Conservation (phyloP, 1,140 invertebrate genomes). For the Ceratina calcarata region DNA sequence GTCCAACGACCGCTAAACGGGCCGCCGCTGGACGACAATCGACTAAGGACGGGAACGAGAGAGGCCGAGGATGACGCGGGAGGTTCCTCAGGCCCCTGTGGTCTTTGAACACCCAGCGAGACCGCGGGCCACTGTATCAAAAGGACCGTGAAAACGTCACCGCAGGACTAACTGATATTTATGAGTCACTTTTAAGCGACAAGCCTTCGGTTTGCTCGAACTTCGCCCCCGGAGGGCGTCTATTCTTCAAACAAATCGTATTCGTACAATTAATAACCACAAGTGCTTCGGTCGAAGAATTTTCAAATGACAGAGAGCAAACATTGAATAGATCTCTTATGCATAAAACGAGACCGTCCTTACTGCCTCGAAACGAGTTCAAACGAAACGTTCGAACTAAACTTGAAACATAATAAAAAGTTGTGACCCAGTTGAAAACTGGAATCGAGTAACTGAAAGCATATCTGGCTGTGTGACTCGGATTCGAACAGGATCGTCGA, state of each 20-base stretch:
- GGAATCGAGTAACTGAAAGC: neutral
- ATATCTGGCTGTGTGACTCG: neutral
- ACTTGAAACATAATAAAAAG: too few species aligned
- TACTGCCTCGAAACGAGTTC: too few species aligned
- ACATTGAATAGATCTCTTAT: too few species aligned
- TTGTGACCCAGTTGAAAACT: neutral
- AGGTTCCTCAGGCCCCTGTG: constrained; percentile 8
- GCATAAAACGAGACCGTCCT: too few species aligned
- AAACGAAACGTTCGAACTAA: too few species aligned
- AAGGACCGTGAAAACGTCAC: constrained; percentile 55
- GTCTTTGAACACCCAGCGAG: constrained; percentile 49
- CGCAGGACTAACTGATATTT: constrained; percentile 59
- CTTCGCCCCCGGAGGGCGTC: neutral
- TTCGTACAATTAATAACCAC: too few species aligned
- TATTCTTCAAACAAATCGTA: too few species aligned
- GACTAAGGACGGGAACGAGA: constrained; percentile 2
- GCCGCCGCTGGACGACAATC: constrained; percentile 38
- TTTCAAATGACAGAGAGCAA: too few species aligned
- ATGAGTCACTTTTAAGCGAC: constrained; percentile 56
- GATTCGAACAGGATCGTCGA: constrained; percentile 8
- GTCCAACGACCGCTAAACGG: constrained; percentile 41
- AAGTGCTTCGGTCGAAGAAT: too few species aligned
- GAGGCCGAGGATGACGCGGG: constrained; percentile 23
- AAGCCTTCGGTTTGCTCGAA: constrained; percentile 16
- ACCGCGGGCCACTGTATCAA: constrained; percentile 46